Conservation (phyloP, 53 echinoderm and acorn worm species). For the Antedon mediterranea region DNA sequence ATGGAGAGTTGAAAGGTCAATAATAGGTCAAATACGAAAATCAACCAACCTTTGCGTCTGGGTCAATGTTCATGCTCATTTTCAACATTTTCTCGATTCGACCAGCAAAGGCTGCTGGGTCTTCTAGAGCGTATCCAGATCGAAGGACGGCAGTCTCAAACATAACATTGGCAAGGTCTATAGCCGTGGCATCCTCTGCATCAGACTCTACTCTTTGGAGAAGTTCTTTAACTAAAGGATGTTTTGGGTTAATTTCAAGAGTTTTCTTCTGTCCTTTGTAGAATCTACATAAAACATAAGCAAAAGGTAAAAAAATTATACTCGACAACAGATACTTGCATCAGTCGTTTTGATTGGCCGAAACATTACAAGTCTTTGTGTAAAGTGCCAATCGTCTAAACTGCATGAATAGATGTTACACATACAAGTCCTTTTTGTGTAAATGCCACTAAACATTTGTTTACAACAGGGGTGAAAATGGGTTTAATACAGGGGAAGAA, state of each 20-base stretch:
- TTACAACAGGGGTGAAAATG: too few relatives aligned
- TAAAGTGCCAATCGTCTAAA: too few relatives aligned
- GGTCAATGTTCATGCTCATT: conserved; percentile 74
- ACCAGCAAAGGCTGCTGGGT: conserved; percentile 62
- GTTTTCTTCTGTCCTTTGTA: conserved; percentile 90
- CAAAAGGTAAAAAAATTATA: too few relatives aligned
- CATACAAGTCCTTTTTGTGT: too few relatives aligned
- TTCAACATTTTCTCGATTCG: conserved; percentile 89
- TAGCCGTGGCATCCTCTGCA: conserved; percentile 60
- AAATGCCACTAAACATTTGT: too few relatives aligned
- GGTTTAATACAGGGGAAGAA: too few relatives aligned
- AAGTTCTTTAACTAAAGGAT: conserved; percentile 79
- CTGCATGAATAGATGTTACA: too few relatives aligned
- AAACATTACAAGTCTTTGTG: too few relatives aligned
- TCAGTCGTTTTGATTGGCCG: neutral
- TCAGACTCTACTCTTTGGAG: conserved; percentile 57
- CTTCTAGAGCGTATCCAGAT: conserved; percentile 63
- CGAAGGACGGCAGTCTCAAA: conserved; percentile 93
- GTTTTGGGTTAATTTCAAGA: conserved; percentile 79
- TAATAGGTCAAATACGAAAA: too few relatives aligned
- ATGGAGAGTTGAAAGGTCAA: too few relatives aligned
- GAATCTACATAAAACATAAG: conserved; percentile 59
- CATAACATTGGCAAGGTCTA: conserved; percentile 77
- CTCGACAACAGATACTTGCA: neutral
- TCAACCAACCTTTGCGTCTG: conserved; percentile 53